phyloP scores from a whole-genome alignment of 2,113 vertebrate genomes.

The Albula goreensis region DNA sequence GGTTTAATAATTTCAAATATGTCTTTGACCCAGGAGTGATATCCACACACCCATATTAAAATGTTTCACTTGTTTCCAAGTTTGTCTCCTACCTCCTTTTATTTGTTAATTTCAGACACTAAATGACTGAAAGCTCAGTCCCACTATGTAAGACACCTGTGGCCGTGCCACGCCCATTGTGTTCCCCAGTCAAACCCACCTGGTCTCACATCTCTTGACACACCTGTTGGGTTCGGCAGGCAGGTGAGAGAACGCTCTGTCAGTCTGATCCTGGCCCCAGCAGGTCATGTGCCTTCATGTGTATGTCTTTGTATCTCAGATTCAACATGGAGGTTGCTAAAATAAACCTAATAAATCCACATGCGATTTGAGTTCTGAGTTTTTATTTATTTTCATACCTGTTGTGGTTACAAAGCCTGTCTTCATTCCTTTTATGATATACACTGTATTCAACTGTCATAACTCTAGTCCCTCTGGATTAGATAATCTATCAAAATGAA shows the following conservation, averaged over 20 bases:
- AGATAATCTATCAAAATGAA: no score
- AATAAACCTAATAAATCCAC: slow-evolving; percentile 67
- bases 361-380: slow-evolving; percentile 8
- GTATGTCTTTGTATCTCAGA: slow-evolving; percentile 72
- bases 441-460: no score
- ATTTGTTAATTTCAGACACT: neutral
- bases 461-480: no score
- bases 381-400: neutral
- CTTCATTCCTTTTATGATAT: no score
- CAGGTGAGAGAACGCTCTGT: neutral
- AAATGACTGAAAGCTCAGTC: neutral
- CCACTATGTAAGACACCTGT: neutral
- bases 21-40: no score
- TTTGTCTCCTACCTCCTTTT: no score
- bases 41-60: neutral
- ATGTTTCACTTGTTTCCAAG: no score
- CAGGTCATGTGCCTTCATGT: slow-evolving; percentile 87
- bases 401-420: neutral
- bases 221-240: neutral
- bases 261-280: neutral
- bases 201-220: neutral
- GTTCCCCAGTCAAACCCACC: neutral
- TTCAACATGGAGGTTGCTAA: slow-evolving; percentile 68
- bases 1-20: no score
- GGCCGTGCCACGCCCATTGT: neutral